Percentiles rank a stretch among this genome's conserved stretches.
These are phyloP conservation scores for Pseudomyrmex sp. DNA, from an alignment of 1,140 invertebrate species.

Conservation along the genomic window DNA sequence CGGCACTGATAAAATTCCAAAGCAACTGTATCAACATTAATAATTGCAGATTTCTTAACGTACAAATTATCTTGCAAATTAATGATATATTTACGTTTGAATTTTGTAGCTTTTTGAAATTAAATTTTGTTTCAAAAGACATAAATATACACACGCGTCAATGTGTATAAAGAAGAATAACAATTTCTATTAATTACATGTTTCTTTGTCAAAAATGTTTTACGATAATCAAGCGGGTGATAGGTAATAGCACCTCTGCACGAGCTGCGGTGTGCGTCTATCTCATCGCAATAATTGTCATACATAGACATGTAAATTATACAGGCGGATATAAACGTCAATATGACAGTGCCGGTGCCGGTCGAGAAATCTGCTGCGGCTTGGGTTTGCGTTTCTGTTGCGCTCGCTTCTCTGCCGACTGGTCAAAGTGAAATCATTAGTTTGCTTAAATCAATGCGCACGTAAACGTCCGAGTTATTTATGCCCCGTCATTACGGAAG, in stretches of 20 bases:
- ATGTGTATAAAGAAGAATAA: too few species aligned
- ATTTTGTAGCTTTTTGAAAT: neutral
- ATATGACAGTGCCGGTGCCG: slow-evolving; percentile 80
- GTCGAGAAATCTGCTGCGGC: slow-evolving; percentile 15
- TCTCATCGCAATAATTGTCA: slow-evolving; percentile 81
- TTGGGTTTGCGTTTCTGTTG: slow-evolving; percentile 77
- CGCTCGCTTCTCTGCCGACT: slow-evolving; percentile 66
- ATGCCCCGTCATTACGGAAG: slow-evolving; percentile 84
- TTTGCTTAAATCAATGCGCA: slow-evolving; percentile 86
- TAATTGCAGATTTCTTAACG: neutral
- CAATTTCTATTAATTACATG: too few species aligned
- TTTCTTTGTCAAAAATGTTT: slow-evolving; percentile 53
- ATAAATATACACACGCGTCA: too few species aligned
- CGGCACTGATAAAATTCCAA: neutral
- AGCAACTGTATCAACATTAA: slow-evolving; percentile 22
- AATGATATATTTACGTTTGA: neutral
- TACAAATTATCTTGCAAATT: neutral
- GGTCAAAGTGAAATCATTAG: slow-evolving; percentile 86
- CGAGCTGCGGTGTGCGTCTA: slow-evolving; percentile 29
- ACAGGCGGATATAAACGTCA: slow-evolving; percentile 83
- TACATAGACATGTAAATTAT: slow-evolving; percentile 85
- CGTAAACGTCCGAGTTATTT: slow-evolving; percentile 85
- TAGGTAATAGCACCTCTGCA: slow-evolving; percentile 62
- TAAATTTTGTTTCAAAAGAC: neutral
- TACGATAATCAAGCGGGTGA: slow-evolving; percentile 40